Base-by-base conservation (phyloP, 1,140 invertebrate species). In the Drosophila santomea region DNA sequence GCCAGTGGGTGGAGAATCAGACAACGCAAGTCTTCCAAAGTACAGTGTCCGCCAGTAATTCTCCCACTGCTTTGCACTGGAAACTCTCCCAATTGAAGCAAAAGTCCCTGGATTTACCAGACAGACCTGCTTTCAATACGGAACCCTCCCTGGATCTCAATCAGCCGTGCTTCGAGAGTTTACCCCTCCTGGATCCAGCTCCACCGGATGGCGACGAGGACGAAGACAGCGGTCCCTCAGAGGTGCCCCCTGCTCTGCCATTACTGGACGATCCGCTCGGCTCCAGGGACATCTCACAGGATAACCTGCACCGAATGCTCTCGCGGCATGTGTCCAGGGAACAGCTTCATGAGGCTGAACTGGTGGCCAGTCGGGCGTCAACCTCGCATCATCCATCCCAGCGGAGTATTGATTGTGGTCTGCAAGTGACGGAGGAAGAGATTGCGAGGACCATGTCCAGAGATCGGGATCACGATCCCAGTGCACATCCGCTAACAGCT, bases 1-100 rank as follows among this genome's bases (percentile, higher is more conserved):
- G 97, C 44, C 96, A 97, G 92, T 98, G 97, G 97, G 97, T 98
- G 0, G 97, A 98, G 93, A 97, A 97, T 89, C 97, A 98, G 93
- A 96, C 96, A 1, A 95, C 95, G 8, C 96, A 97, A 93, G 96
- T 97, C 54, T 95, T 92, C 73, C 83, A 91, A 88, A 80, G 74
- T 73, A 74, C 50, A 56, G 69, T 45, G 57, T 91, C 73, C n/a
- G 74, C 58, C 81, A 93, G 61, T 62, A 79, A 59, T 47, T 86
- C 84, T 0, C 82, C 82, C 45, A 68, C 90, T 41, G 64, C 91
- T 41, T 36, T 91, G 69, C 83, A 86, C 48, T 66, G 80, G 52
- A 92, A 92, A n/a, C 71, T 92, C 12, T 84, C 91, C 23, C 91
- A 92, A 50, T 55, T 92, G 17, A 92, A 92, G 48, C 91, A 92